Evolutionary conservation across 2,113 vertebrate genomes (phyloP).

Genomic region (Oreocharis arfaki): DNA sequence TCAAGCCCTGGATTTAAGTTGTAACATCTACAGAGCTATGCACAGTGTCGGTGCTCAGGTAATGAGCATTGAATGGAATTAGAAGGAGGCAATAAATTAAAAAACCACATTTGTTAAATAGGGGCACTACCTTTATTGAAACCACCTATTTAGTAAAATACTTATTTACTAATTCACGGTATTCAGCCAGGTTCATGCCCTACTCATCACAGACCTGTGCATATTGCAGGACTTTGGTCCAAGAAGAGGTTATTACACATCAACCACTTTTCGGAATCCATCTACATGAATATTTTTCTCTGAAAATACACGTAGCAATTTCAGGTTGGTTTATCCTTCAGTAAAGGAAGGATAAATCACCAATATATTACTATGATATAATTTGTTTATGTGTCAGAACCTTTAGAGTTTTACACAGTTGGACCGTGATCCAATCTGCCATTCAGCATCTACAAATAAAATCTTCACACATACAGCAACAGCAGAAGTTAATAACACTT

Average conservation of each 20-base stretch:
- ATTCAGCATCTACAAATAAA: not conserved
- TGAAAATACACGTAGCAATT: not conserved
- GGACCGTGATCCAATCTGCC: not conserved
- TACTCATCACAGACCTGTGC: not conserved
- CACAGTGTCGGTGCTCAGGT: not conserved
- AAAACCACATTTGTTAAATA: not conserved
- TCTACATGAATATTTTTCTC: not conserved
- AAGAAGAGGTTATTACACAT: not conserved
- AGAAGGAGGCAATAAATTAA: not conserved
- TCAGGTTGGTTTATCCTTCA: not conserved
- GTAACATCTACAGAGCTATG: not conserved
- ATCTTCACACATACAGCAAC: not conserved
- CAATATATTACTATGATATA: not conserved
- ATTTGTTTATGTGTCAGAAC: not conserved
- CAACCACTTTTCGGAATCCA: not conserved
- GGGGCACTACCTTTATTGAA: not conserved
- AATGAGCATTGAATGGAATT: not conserved
- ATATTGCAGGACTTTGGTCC: not conserved
- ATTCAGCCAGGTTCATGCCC: not conserved
- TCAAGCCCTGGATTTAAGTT: not conserved
- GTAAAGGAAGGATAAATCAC: not conserved
- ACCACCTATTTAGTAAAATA: not conserved
- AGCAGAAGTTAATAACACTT: not conserved
- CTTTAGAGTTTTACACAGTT: not conserved
- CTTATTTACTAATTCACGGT: not conserved